phyloP scores from a whole-genome alignment of 1,140 invertebrate species.

The Anastrepha obliqua region DNA sequence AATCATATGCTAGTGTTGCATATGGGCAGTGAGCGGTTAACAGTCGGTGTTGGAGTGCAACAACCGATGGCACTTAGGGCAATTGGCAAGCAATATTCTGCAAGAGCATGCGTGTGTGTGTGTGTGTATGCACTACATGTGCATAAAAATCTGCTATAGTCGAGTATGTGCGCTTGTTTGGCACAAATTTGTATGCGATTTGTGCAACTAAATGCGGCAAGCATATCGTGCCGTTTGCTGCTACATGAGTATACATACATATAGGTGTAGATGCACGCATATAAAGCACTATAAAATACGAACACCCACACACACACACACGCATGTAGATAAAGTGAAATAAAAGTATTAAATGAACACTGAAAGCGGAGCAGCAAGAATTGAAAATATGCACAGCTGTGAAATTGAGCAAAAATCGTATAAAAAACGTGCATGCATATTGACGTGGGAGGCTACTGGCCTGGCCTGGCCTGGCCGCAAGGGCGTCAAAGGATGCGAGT shows the following conservation, averaged over 20 bases:
- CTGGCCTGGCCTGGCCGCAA: background rate
- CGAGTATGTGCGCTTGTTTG: no score
- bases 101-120: background rate
- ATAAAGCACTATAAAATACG: background rate
- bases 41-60: background rate
- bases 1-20: background rate
- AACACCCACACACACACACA: background rate
- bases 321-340: background rate
- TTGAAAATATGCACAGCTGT: conserved; percentile 13
- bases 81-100: background rate
- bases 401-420: background rate
- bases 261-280: no score
- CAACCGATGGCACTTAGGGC: background rate
- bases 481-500: background rate
- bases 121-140: no score
- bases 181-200: conserved; percentile 15
- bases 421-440: background rate
- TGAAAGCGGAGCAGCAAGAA: background rate
- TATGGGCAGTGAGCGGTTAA: background rate
- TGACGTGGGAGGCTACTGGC: background rate
- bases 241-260: no score
- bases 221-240: background rate
- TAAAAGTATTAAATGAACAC: background rate
- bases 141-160: background rate
- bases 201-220: conserved; percentile 15